phyloP scores from a whole-genome alignment of 2,113 vertebrate species.

The Cryptotis parvus region DNA sequence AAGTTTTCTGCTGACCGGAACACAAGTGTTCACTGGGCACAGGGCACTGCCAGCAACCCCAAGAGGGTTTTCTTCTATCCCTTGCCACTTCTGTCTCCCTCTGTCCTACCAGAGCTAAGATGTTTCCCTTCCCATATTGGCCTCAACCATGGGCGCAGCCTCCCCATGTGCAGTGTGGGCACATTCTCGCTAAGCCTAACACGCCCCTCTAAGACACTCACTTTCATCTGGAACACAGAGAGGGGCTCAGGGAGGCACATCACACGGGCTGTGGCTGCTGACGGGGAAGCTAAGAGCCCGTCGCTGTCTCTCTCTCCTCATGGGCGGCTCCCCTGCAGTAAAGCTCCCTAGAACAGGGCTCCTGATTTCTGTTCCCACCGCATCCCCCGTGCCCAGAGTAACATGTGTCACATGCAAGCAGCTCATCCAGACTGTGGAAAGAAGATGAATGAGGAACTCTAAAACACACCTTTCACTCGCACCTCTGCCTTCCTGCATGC shows the following conservation, averaged over 20 bases:
- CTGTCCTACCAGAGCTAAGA: background rate
- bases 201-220: background rate
- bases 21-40: accelerated
- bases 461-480: background rate
- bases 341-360: too few species aligned
- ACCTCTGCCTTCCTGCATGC: accelerated
- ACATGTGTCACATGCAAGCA: too few species aligned
- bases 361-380: background rate
- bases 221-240: accelerated
- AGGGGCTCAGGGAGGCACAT: background rate
- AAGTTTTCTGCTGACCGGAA: background rate
- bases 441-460: background rate
- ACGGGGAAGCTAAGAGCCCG: too few species aligned
- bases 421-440: background rate
- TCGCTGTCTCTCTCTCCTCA: too few species aligned
- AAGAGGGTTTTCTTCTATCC: background rate
- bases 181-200: background rate
- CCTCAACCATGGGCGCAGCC: too few species aligned
- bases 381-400: accelerated
- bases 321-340: too few species aligned
- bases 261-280: accelerated
- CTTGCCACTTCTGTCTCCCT: background rate
- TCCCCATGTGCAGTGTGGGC: accelerated
- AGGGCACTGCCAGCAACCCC: background rate
- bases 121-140: accelerated